These are phyloP conservation scores for Laothoe populi DNA, from an alignment of 2,888 invertebrate genomes.

Conservation along the genomic window DNA sequence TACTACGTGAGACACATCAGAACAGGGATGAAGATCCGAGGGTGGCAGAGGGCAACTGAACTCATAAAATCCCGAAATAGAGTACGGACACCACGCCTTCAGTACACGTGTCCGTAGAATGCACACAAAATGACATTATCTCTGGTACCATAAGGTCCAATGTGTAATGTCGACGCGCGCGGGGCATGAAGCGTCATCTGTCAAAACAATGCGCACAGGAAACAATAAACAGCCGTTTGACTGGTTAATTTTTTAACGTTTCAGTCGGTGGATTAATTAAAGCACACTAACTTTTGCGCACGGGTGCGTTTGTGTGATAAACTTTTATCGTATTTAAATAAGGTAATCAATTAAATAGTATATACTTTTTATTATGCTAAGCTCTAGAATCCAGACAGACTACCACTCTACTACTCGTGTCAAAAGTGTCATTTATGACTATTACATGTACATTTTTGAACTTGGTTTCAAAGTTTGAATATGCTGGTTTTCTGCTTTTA, in stretches of 20 bases:
- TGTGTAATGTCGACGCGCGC: constrained; percentile 17
- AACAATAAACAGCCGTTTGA: constrained; percentile 68
- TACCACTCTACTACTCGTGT: too few relatives aligned
- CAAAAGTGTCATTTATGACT: too few relatives aligned
- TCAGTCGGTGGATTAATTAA: constrained; percentile 40
- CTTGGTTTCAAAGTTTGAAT: too few relatives aligned
- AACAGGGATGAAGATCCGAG: constrained; percentile 50
- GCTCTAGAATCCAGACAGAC: too few relatives aligned
- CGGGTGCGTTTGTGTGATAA: neutral
- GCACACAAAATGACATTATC: constrained; percentile 32
- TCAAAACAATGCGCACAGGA: constrained; percentile 73
- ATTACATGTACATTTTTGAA: too few relatives aligned
- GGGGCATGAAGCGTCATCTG: constrained; percentile 62
- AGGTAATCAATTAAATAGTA: too few relatives aligned
- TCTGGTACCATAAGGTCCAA: constrained; percentile 11
- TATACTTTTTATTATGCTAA: too few relatives aligned
- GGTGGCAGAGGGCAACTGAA: constrained; percentile 66
- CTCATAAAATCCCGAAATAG: constrained; percentile 81
- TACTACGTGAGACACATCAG: constrained; percentile 47
- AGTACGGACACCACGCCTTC: constrained; percentile 63
- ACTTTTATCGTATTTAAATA: too few relatives aligned
- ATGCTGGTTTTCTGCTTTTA: too few relatives aligned
- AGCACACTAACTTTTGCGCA: neutral
- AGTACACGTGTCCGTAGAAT: constrained; percentile 36
- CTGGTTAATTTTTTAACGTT: constrained; percentile 52